These are phyloP conservation scores for Mizuhopecten yessoensis DNA, from an alignment of 1,140 invertebrate genomes.

Conservation along the genomic window DNA sequence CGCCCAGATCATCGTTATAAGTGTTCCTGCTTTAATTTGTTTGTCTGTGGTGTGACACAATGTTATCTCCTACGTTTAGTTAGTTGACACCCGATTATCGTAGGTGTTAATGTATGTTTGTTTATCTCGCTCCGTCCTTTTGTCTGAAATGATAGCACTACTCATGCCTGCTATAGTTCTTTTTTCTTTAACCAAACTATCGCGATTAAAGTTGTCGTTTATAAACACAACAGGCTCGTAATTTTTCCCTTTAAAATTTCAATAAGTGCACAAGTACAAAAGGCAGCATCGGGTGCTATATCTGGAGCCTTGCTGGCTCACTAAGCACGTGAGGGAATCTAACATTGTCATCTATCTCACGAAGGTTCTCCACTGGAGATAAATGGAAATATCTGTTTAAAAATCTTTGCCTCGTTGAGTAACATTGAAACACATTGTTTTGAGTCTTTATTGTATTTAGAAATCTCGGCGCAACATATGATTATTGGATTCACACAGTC, in stretches of 20 bases:
- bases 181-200: slow-evolving; percentile 35
- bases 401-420: neutral
- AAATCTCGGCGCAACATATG: neutral
- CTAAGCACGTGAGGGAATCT: slow-evolving; percentile 9
- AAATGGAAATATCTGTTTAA: neutral
- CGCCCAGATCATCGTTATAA: neutral
- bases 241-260: slow-evolving; percentile 40
- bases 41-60: neutral
- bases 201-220: slow-evolving; percentile 26
- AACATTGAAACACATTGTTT: neutral
- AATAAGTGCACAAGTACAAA: slow-evolving; percentile 6
- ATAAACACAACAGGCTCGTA: slow-evolving; percentile 32
- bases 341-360: neutral
- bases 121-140: neutral
- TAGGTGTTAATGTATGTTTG: neutral
- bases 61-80: neutral
- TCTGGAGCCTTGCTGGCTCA: neutral
- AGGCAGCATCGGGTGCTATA: slow-evolving; percentile 11
- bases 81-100: neutral
- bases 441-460: neutral
- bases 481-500: neutral
- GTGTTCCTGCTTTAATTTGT: slow-evolving; percentile 20
- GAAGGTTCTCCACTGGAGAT: too few species aligned
- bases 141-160: neutral
- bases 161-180: slow-evolving; percentile 2